Conservation (phyloP, 1,140 invertebrate genomes). For the Spodoptera litura region DNA sequence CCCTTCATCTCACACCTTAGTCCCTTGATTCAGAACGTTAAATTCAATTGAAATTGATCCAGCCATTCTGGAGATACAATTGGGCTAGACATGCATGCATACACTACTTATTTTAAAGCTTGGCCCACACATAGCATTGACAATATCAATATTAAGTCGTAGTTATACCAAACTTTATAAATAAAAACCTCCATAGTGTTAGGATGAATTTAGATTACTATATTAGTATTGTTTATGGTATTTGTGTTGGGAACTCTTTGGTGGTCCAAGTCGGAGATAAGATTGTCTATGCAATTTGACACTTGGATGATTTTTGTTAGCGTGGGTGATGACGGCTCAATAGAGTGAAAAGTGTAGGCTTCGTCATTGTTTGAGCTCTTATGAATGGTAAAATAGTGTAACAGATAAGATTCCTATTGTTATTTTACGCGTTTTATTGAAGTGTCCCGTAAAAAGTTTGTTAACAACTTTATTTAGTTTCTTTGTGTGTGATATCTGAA, state of each 20-base stretch:
- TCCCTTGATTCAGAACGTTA: slow-evolving; percentile 3
- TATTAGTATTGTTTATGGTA: slow-evolving; percentile 69
- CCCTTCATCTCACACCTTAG: slow-evolving; percentile 11
- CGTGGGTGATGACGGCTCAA: slow-evolving; percentile 37
- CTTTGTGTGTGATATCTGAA: background rate
- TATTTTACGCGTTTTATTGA: slow-evolving; percentile 1
- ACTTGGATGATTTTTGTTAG: slow-evolving; percentile 34
- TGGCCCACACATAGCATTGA: slow-evolving; percentile 36
- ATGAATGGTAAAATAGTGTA: slow-evolving; percentile 12
- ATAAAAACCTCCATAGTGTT: slow-evolving; percentile 51
- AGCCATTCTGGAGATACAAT: slow-evolving; percentile 1
- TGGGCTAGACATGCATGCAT: slow-evolving; percentile 10
- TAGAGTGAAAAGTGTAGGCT: slow-evolving; percentile 36
- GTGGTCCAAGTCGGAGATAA: slow-evolving; percentile 46
- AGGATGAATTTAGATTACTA: slow-evolving; percentile 68
- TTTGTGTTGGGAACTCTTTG: slow-evolving; percentile 40
- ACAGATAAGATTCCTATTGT: slow-evolving; percentile 3
- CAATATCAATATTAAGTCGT: slow-evolving; percentile 42
- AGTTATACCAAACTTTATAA: slow-evolving; percentile 43
- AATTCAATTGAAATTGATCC: slow-evolving; percentile 19
- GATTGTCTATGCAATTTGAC: slow-evolving; percentile 43
- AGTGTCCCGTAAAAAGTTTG: background rate
- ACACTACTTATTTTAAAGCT: background rate
- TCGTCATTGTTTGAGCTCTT: slow-evolving; percentile 27
- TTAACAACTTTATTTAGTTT: background rate